phyloP scores from a whole-genome alignment of 2,888 invertebrate species.

The Orchesella flavescens region DNA sequence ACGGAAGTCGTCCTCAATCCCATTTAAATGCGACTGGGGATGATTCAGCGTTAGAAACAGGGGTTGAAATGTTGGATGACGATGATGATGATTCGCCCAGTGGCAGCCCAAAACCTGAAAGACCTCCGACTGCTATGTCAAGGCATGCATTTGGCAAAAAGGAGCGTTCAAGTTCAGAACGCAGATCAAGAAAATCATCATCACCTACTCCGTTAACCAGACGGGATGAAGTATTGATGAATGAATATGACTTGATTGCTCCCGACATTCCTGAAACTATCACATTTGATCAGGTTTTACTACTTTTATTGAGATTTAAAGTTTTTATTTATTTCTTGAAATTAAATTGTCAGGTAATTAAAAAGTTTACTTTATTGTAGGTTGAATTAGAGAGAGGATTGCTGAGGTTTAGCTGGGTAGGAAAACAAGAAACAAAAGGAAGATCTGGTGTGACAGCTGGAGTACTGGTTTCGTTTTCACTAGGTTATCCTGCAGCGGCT shows the following conservation, averaged over 20 bases:
- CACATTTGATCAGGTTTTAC: constrained; percentile 67
- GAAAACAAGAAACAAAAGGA: constrained; percentile 59
- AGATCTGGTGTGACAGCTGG: constrained; percentile 74
- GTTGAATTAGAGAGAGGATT: constrained; percentile 68
- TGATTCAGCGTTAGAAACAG: constrained; percentile 52
- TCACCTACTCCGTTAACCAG: constrained; percentile 52
- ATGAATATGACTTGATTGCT: constrained; percentile 67
- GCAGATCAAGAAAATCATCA: constrained; percentile 58
- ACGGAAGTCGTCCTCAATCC: constrained; percentile 42
- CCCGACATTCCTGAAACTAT: constrained; percentile 67
- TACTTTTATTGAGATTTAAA: background rate
- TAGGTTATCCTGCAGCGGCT: constrained; percentile 81
- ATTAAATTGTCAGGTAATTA: too few species aligned
- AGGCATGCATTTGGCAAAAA: constrained; percentile 21
- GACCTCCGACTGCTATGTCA: constrained; percentile 41
- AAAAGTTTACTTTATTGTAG: too few species aligned
- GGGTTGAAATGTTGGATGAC: constrained; percentile 43
- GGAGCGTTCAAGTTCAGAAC: constrained; percentile 48
- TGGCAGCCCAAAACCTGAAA: constrained; percentile 48
- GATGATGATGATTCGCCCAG: constrained; percentile 62
- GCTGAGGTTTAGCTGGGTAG: constrained; percentile 70
- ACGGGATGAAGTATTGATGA: constrained; percentile 68
- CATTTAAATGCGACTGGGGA: constrained; percentile 47
- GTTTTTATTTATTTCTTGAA: too few species aligned
- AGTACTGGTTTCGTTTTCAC: constrained; percentile 82